Evolutionary conservation across 2,888 invertebrate species (phyloP), one percentile per base, ranked within the genome.

Genomic region (Campoplex nolae): DNA sequence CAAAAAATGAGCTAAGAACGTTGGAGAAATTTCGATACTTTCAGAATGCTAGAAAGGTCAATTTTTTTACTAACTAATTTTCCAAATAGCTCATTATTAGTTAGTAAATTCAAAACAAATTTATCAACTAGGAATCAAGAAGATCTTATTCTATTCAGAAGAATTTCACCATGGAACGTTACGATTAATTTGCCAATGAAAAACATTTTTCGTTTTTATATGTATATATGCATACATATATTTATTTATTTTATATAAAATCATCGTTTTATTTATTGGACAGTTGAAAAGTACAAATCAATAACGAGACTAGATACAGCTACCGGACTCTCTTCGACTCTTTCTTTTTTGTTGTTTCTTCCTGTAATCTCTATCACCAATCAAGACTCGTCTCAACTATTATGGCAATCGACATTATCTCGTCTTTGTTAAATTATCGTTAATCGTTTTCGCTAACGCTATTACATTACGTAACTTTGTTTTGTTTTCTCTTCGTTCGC

Each of bases 211-310:
- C 18, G 51, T 67, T 51, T 65, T 23, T 65, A 45, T 76, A 54
- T 23, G 35, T 48, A 32, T 71, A n/a, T 77, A 65, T 78, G 38
- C 3, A 38, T 4, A 38, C 38, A 28, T 65, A 56, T 76, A 67
- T 16, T 45, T 48, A 42, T 71, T 18, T 77, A 62, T 78, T 84
- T 77, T 71, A 75, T 85, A 86, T 88, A 89, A 88, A 88, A 88
- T 87, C 73, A 79, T 88, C 79, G 71, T 86, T 87, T 81, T 75
- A 79, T 92, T 91, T 91, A 93, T 93, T 93, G 89, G 84, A 91
- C 91, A 90, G 89, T 93, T 90, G 86, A 90, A 92, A 93, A 93
- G 91, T 94, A 93, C 92, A 93, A 93, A 93, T 92, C 90, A 92
- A 87, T 91, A 92, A 92, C 91, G 90, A 92, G 93, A 94, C 93